Evolutionary conservation across 2,797 vertebrate species (phyloP).

Genomic region (Hippopotamyrus pictus): DNA sequence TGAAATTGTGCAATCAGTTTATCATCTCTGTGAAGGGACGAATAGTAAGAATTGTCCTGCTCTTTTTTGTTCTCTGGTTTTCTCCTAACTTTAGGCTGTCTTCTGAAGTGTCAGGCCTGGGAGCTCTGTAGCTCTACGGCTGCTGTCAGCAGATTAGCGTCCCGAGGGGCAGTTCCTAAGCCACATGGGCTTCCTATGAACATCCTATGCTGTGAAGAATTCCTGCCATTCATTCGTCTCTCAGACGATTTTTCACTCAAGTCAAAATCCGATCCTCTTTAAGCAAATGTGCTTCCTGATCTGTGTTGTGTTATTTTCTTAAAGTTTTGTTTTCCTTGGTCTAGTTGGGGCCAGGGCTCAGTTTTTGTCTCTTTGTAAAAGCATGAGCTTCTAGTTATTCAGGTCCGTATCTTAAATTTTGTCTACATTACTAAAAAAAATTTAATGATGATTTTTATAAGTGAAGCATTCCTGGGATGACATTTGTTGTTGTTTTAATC

Average conservation of each 20-base stretch:
- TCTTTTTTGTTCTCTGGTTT: conserved; percentile 7
- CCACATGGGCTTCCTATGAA: conserved; percentile 10
- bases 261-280: not conserved
- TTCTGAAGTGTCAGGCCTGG: conserved; percentile 17
- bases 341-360: not conserved
- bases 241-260: not conserved
- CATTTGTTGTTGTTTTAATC: not conserved
- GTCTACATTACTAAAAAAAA: not conserved
- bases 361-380: conserved; percentile 9
- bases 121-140: not conserved
- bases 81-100: conserved; percentile 13
- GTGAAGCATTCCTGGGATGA: not conserved
- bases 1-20: not conserved
- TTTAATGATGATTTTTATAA: conserved; percentile 2
- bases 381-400: conserved; percentile 20
- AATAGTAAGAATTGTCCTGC: conserved; percentile 7
- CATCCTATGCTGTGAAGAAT: not conserved
- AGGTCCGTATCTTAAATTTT: not conserved
- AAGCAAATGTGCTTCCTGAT: conserved; percentile 5
- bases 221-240: not conserved
- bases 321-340: not conserved
- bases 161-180: not conserved
- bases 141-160: not conserved
- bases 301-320: not conserved
- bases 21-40: not conserved